Percentiles rank a stretch among this genome's conserved stretches.
Evolutionary conservation across 2,113 vertebrate genomes (phyloP).

Genomic region (Ophiodon elongatus): DNA sequence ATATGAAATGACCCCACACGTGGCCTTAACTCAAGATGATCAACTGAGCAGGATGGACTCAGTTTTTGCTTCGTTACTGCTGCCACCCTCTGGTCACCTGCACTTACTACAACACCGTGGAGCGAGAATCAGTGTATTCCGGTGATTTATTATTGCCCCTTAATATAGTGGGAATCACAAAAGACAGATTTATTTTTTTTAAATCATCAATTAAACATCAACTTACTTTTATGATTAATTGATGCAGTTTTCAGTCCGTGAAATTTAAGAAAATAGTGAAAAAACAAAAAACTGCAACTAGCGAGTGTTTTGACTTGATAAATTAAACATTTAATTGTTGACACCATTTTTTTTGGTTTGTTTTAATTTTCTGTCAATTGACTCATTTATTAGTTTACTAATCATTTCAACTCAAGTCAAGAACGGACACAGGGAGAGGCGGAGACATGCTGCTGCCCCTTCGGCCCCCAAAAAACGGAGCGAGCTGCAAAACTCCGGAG

Average conservation of each 20-base stretch:
- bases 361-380: neutral
- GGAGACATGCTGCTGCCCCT: neutral
- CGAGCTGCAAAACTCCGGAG: neutral
- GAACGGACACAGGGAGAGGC: neutral
- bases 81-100: constrained; percentile 53
- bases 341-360: neutral
- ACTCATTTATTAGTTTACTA: neutral
- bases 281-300: too few relatives aligned
- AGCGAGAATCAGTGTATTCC: neutral
- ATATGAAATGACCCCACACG: too few relatives aligned
- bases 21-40: neutral
- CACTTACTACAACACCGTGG: constrained; percentile 15
- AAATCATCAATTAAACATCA: neutral
- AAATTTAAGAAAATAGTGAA: neutral
- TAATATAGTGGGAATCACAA: neutral
- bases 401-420: neutral
- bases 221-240: neutral
- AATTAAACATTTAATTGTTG: neutral
- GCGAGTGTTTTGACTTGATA: neutral
- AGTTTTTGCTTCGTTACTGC: constrained; percentile 7
- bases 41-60: neutral
- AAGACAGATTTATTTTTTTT: neutral
- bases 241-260: neutral
- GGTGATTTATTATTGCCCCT: neutral
- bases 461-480: too few relatives aligned